Base-by-base conservation (phyloP, 2,797 vertebrate genomes). In the Siniperca scherzeri region DNA sequence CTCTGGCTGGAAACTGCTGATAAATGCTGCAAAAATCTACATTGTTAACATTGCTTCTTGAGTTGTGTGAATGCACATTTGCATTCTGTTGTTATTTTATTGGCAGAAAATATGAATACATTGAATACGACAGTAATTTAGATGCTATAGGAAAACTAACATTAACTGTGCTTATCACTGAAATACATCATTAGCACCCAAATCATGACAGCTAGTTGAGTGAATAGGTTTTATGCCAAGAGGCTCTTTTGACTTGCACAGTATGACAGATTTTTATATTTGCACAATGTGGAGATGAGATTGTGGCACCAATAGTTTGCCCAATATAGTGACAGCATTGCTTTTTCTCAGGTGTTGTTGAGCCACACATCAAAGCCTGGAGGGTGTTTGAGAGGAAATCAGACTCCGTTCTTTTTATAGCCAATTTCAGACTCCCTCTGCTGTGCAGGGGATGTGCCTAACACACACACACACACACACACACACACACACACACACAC, bases 361-460 rank as follows among this genome's bases (percentile, higher is more conserved):
- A 90, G 81, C 81, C 76, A 71, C 71, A 85, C 90, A 91, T 93
- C 79, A 91, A 93, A 92, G 87, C 78, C 85, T 62, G 78, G 77
- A 84, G 82, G 80, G 69, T 88, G 88, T 91, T 84, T 82, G 77
- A 80, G 90, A 88, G 79, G 89, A 94, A 93, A 93, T 93, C 86
- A 93, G 89, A 91, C 92, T 91, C 84, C 55, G 59, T 87, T 93
- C 90, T 94, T 95, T 94, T 92, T 93, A 94, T 91, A 93, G 93
- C 64, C 81, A 88, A 85, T 88, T 92, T 90, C 87, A 88, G 84
- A 77, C 80, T 91, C 88, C 78, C 81, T 89, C 86, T 80, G 79
- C 87, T 80, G 78, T 84, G 83, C 82, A 68, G 78, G 80, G 77
- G 73, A 87, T 59, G 52, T 84, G 77, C 70, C 80, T 53, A 70